Evolutionary conservation across 2,797 vertebrate species (phyloP).

Genomic region (Diglossa cyanea): DNA sequence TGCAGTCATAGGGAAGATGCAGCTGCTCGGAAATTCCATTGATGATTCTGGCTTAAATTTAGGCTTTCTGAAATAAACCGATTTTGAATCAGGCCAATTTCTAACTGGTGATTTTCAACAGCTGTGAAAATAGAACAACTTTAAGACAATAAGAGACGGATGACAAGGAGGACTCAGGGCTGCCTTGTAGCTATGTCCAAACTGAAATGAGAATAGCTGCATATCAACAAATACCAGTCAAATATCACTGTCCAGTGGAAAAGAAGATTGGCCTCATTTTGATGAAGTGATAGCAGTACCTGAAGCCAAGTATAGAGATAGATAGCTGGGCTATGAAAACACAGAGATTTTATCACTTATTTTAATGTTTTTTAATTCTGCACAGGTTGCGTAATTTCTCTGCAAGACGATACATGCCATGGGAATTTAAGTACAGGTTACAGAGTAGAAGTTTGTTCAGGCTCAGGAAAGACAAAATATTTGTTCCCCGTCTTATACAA

Average conservation of each 20-base stretch:
- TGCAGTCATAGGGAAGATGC: not conserved
- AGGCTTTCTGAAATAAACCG: not conserved
- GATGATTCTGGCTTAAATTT: not conserved
- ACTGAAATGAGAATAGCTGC: not conserved
- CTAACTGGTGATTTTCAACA: not conserved
- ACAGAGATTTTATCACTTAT: not conserved
- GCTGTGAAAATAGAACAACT: not conserved
- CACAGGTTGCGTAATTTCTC: not conserved
- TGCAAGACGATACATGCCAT: not conserved
- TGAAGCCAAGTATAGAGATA: not conserved
- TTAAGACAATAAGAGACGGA: not conserved
- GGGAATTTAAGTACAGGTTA: not conserved
- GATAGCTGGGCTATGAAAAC: not conserved
- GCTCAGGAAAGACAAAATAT: not conserved
- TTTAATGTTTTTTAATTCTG: not conserved
- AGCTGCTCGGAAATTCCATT: slow-evolving; percentile 2
- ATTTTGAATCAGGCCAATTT: not conserved
- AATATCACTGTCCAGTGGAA: not conserved
- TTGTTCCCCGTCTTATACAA: not conserved
- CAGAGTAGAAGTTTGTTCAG: not conserved
- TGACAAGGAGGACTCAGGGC: not conserved
- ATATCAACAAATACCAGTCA: not conserved
- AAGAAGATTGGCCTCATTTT: not conserved
- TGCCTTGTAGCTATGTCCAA: not conserved
- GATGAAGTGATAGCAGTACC: not conserved